phyloP scores from a whole-genome alignment of 2,888 invertebrate species.

The Colostygia pectinataria region DNA sequence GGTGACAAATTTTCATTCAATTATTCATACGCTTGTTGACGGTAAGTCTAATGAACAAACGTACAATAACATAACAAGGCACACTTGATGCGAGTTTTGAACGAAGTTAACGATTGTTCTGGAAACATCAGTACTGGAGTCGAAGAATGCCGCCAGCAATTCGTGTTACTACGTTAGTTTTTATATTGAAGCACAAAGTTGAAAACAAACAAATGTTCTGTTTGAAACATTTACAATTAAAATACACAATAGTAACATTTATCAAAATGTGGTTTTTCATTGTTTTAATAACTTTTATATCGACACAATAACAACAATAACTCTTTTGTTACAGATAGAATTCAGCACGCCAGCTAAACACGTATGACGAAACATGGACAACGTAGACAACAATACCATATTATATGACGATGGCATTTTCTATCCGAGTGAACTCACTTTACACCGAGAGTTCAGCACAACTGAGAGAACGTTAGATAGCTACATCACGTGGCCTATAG shows the following conservation, averaged over 20 bases:
- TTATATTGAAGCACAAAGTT: no score
- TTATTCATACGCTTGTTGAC: conserved; percentile 24
- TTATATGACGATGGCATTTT: conserved; percentile 60
- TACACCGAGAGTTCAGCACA: conserved; percentile 49
- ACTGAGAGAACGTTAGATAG: conserved; percentile 43
- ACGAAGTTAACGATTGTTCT: conserved; percentile 6
- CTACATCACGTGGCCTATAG: conserved; percentile 59
- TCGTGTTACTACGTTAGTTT: no score
- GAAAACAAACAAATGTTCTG: no score
- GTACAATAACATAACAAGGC: conserved; percentile 14
- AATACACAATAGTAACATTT: no score
- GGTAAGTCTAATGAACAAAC: conserved; percentile 19
- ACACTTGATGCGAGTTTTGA: neutral
- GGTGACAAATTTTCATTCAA: conserved; percentile 21
- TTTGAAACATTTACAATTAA: no score
- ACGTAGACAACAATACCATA: conserved; percentile 74
- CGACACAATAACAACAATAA: no score
- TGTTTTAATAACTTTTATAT: no score
- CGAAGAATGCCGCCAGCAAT: neutral
- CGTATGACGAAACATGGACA: conserved; percentile 78
- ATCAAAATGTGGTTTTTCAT: no score
- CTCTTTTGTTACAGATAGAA: conserved; percentile 59
- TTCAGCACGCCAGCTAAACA: conserved; percentile 37
- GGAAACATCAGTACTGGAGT: neutral
- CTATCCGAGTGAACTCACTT: conserved; percentile 49